Base-by-base conservation (phyloP, 2,113 vertebrate species). In the Pollimyrus isidori region DNA sequence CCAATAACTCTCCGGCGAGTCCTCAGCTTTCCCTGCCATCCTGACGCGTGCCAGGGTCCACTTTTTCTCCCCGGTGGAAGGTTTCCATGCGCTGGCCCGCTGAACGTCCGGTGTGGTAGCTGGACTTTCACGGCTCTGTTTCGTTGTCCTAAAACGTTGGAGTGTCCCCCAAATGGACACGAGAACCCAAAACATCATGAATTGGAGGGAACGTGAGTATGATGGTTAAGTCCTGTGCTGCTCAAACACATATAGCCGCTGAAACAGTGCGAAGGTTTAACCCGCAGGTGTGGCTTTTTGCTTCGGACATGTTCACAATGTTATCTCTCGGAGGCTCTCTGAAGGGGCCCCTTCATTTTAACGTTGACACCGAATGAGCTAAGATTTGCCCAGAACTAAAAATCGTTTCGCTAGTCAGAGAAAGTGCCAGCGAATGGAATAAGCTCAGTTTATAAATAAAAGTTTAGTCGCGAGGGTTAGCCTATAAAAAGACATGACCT, bases 381-480 rank as follows among this genome's bases (percentile, higher is more conserved):
- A 5, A 15, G 35, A 80, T 39, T 80, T 80, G 73, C 73, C 73
- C 17, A 42, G 73, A 42, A 80, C 35, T 80, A 39, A 80, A 80
- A 80, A 69, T 69, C 10, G 1, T 26, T 69, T 69, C 4, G 62
- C 35, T 80, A 19, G 73, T 80, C 15, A 19, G 1, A 7, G 73
- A 80, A 80, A 80, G 35, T 42, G 17, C 73, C 17, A 19, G 73
- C 17, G 35, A 19, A 42, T 80, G 30, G 35, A 80, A 80, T 80
- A 35, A 80, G 35, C 73, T 80, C 35, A 76, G 73, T 80, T 80
- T 80, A 80, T 80, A 80, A 80, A 80, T 80, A 80, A 80, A 80
- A 80, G 73, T 80, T 80, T 80, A 39, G 73, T 42, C 13, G 35
- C 19, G 73, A 80, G 35, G 15, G 30, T 42, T 42, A 13, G 73